Evolutionary conservation across 2,797 vertebrate species (phyloP), one percentile per base, ranked within the genome.

Genomic region (Neoniphon sammara): DNA sequence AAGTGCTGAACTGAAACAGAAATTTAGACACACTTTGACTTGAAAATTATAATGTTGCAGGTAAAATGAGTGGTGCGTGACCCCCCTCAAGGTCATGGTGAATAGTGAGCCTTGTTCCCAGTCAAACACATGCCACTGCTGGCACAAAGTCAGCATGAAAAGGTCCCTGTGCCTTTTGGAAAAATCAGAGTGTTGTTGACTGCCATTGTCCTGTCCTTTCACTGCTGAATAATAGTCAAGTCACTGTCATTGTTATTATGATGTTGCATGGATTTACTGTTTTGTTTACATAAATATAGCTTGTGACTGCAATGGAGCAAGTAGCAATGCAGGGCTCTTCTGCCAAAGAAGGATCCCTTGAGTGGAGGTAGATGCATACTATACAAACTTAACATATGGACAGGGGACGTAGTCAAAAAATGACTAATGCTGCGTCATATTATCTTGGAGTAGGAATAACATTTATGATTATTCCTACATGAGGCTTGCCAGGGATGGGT

Each of bases 321-420:
- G 49, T 12, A 65, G 67, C 30, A 59, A 39, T 55, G n/a, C 1
- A 72, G 66, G 18, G 50, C 86, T 71, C 61, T 68, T 66, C 67
- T 34, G 70, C 55, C 69, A 30, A 79, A 80, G 20, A 69, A 73
- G 39, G 52, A 70, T 50, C 81, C 78, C 63, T 73, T 66, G 59
- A 59, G 62, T 68, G 81, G 90, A 92, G 89, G 91, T 90, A 89
- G 89, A 89, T 70, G 72, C 65, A 78, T 78, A 78, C 54, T 53
- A 39, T 55, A 80, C 57, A 72, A 57, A 65, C 15, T 20, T 5
- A 56, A 53, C 18, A 31, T 42, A 70, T 42, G 42, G 69, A 75
- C 63, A 34, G 49, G 57, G 50, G 50, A 61, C 20, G 55, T n/a
- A 1, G 78, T 50, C 46, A 34, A 69, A 31, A 30, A 55, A 66